Percentiles rank a stretch among this genome's conserved stretches.
Evolutionary conservation across 2,888 invertebrate species (phyloP).

Genomic region (Agrochola litura): DNA sequence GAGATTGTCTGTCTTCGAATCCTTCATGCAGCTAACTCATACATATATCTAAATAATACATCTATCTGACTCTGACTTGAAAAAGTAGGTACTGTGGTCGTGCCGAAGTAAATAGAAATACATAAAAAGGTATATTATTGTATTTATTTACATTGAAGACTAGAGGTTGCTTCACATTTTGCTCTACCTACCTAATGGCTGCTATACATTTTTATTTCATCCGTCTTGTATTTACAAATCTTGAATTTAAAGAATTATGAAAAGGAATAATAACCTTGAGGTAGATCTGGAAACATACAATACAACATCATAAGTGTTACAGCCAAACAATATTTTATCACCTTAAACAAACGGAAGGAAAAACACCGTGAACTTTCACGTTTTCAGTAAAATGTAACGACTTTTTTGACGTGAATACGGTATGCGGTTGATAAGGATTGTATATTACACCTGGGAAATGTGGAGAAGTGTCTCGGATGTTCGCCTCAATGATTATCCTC

Average conservation of each 20-base stretch:
- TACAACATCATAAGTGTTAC: not conserved
- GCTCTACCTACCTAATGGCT: not conserved
- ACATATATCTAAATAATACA: too few species aligned
- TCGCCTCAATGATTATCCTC: constrained; percentile 8
- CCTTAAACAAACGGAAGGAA: constrained; percentile 11
- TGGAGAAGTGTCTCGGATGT: not conserved
- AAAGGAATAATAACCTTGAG: not conserved
- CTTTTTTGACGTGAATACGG: constrained; percentile 15
- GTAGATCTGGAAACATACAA: not conserved
- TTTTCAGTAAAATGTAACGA: constrained; percentile 42
- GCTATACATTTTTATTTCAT: not conserved
- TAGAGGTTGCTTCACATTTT: not conserved
- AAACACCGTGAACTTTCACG: constrained; percentile 24
- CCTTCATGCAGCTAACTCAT: not conserved
- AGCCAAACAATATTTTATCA: constrained; percentile 5
- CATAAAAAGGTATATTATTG: not conserved
- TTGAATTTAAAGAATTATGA: not conserved
- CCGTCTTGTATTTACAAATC: too few species aligned
- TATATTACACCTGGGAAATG: constrained; percentile 14
- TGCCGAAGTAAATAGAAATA: not conserved
- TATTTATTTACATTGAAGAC: not conserved
- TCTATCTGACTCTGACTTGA: not conserved
- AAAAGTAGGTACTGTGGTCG: not conserved
- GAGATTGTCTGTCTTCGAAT: constrained; percentile 9
- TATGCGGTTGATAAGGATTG: not conserved